These are phyloP conservation scores for Colletes gigas DNA, from an alignment of 1,140 invertebrate species.

Conservation along the genomic window DNA sequence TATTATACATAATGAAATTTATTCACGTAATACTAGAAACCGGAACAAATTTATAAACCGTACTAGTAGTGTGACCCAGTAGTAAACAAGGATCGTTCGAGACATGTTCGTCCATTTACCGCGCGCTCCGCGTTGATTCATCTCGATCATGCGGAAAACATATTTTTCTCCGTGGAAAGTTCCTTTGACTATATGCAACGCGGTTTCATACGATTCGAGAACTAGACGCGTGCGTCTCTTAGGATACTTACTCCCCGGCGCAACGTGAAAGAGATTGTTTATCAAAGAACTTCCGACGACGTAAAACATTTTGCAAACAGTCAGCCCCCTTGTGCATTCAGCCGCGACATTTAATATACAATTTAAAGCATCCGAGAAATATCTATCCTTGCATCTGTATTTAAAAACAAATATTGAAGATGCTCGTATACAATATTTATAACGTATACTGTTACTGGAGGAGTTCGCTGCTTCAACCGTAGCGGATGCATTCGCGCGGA, in stretches of 20 bases:
- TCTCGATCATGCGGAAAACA: not conserved
- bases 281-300: not conserved
- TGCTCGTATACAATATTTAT: not conserved
- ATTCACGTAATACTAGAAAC: too few relatives aligned
- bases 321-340: not conserved
- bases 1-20: too few relatives aligned
- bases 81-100: too few relatives aligned
- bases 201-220: not conserved
- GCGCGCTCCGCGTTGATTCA: too few relatives aligned
- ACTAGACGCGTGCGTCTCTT: not conserved
- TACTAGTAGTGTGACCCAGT: too few relatives aligned
- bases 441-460: too few relatives aligned
- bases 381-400: not conserved
- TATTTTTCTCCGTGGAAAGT: not conserved
- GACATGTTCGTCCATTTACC: too few relatives aligned
- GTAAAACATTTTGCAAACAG: not conserved
- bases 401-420: conserved; percentile 4
- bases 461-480: too few relatives aligned
- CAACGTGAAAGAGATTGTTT: not conserved
- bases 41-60: too few relatives aligned
- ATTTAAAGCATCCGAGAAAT: conserved; percentile 4
- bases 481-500: not conserved
- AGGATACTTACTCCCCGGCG: not conserved
- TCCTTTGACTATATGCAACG: not conserved
- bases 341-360: not conserved